Evolutionary conservation across 2,797 vertebrate species (phyloP).

Genomic region (Intellagama lesueurii): DNA sequence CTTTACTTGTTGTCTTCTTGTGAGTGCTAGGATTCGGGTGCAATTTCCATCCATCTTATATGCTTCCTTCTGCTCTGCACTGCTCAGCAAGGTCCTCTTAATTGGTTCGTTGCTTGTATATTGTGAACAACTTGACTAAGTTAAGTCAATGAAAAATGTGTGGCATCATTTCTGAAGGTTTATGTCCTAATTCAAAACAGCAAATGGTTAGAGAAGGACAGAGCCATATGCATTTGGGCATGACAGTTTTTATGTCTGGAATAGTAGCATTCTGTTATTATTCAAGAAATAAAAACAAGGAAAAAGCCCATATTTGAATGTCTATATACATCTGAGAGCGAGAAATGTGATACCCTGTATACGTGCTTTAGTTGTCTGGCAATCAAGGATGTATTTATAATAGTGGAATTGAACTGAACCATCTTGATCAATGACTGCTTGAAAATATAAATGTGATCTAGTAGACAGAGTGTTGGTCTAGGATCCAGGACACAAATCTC

Average conservation of each 20-base stretch:
- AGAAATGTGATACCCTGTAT: not conserved
- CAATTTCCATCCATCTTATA: conserved; percentile 36
- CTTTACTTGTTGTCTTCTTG: conserved; percentile 60
- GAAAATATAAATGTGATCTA: not conserved
- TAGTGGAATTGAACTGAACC: not conserved
- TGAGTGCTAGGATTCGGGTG: conserved; percentile 47
- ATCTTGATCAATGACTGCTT: not conserved
- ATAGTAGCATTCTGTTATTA: not conserved
- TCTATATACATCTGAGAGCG: not conserved
- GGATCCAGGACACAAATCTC: too few relatives aligned
- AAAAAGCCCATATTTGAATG: not conserved
- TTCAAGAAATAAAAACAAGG: not conserved
- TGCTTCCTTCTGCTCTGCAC: conserved; percentile 43
- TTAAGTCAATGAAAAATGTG: conserved; percentile 47
- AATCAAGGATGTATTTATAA: not conserved
- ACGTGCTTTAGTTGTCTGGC: not conserved
- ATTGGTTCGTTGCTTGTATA: conserved; percentile 48
- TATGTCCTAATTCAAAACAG: conserved; percentile 36
- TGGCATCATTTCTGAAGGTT: conserved; percentile 57
- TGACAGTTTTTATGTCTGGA: not conserved
- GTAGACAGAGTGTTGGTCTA: too few relatives aligned
- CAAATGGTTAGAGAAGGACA: conserved; percentile 41
- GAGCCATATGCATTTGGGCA: conserved; percentile 6
- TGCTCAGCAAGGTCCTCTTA: conserved; percentile 36
- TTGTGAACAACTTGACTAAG: conserved; percentile 50